These are phyloP conservation scores for Geotrypetes seraphini DNA, from an alignment of 2,797 vertebrate species.

Conservation along the genomic window DNA sequence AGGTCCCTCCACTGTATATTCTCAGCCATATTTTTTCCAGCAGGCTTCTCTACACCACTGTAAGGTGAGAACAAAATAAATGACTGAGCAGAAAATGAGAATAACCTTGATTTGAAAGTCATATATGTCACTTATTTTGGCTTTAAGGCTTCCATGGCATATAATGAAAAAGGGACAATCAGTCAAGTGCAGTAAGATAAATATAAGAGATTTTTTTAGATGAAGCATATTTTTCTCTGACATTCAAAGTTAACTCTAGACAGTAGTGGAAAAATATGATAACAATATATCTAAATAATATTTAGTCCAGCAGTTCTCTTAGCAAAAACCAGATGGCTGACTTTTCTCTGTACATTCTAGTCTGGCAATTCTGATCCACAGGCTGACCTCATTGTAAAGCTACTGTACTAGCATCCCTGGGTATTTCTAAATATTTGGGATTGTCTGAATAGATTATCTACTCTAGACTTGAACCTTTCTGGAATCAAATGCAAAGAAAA, in stretches of 20 bases:
- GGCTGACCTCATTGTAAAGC: too few relatives aligned
- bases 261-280: neutral
- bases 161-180: neutral
- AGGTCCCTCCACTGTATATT: too few relatives aligned
- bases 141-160: constrained; percentile 11
- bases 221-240: constrained; percentile 17
- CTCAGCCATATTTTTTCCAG: too few relatives aligned
- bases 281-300: neutral
- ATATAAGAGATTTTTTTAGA: constrained; percentile 7
- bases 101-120: constrained; percentile 20
- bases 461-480: too few relatives aligned
- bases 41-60: constrained; percentile 3
- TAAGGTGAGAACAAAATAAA: constrained; percentile 15
- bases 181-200: constrained; percentile 9
- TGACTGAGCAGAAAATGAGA: constrained; percentile 16
- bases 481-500: too few relatives aligned
- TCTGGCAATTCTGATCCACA: neutral
- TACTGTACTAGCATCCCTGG: neutral
- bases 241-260: constrained; percentile 1
- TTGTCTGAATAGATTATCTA: neutral
- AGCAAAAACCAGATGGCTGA: neutral
- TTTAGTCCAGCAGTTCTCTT: neutral
- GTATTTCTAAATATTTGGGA: neutral
- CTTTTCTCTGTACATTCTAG: neutral
- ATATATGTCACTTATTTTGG: neutral